A percentile compares a stretch with the other conserved stretches of the same genome.
These are phyloP conservation scores for Ectropis crepuscularia DNA, from an alignment of 2,888 invertebrate species.

Conservation along the genomic window DNA sequence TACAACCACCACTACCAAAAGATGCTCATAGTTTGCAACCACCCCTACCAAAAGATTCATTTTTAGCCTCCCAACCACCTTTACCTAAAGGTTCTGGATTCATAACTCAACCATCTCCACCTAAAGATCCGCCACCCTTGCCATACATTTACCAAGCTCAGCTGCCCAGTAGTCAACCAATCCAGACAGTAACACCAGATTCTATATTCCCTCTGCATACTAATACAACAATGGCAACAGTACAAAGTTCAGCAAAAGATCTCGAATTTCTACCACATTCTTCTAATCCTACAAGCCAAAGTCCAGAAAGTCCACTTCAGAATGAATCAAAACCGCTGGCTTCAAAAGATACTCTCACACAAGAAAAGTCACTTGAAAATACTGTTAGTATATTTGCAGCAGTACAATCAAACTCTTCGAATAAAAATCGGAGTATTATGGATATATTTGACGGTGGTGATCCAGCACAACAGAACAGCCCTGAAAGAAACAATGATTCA, in stretches of 20 bases:
- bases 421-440: constrained; percentile 73
- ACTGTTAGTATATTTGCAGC: constrained; percentile 65
- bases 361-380: constrained; percentile 46
- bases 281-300: constrained; percentile 2
- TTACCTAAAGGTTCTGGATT: neutral
- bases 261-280: neutral
- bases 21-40: constrained; percentile 1
- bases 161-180: neutral
- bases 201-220: neutral
- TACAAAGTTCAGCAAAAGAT: neutral
- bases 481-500: constrained; percentile 54
- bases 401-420: constrained; percentile 63
- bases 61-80: neutral
- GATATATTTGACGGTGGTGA: constrained; percentile 70
- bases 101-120: neutral
- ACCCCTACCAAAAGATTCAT: constrained; percentile 11
- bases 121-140: constrained; percentile 1
- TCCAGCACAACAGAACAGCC: constrained; percentile 49
- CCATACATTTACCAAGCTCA: neutral
- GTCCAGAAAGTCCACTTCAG: neutral
- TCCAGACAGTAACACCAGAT: neutral
- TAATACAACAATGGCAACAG: constrained; percentile 3
- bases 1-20: constrained; percentile 18
- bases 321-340: constrained; percentile 1
- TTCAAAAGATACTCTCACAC: constrained; percentile 9